phyloP scores from a whole-genome alignment of 2,888 invertebrate species.

The Gerris lacustris region DNA sequence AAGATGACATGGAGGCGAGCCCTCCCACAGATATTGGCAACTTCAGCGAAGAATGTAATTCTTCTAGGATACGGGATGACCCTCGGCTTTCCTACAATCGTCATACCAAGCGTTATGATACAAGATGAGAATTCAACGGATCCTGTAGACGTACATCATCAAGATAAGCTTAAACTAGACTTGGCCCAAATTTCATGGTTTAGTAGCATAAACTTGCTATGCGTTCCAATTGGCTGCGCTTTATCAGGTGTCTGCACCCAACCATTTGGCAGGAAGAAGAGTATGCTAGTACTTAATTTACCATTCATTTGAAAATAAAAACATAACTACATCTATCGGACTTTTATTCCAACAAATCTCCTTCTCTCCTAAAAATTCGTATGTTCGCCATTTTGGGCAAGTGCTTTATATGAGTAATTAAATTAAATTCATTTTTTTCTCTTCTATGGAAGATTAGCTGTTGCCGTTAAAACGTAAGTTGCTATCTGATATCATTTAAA shows the following conservation, averaged over 20 bases:
- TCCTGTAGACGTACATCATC: slow-evolving; percentile 11
- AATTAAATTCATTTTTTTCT: too few species aligned
- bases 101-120: slow-evolving; percentile 41
- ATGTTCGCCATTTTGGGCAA: too few species aligned
- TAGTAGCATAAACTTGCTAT: slow-evolving; percentile 51
- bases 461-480: too few species aligned
- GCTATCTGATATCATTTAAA: too few species aligned
- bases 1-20: neutral
- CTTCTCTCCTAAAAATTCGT: too few species aligned
- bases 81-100: slow-evolving; percentile 65
- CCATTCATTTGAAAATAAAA: slow-evolving; percentile 64
- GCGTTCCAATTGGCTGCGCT: slow-evolving; percentile 66
- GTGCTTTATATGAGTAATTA: too few species aligned
- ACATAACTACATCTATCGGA: too few species aligned
- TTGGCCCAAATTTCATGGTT: slow-evolving; percentile 19
- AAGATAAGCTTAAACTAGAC: slow-evolving; percentile 9
- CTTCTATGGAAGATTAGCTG: too few species aligned
- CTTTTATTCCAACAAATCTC: too few species aligned
- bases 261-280: slow-evolving; percentile 54
- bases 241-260: slow-evolving; percentile 60
- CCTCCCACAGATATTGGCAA: slow-evolving; percentile 47
- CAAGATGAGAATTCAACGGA: slow-evolving; percentile 17
- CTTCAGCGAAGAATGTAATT: slow-evolving; percentile 64
- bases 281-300: slow-evolving; percentile 63
- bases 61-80: slow-evolving; percentile 68